A percentile compares a stretch with the other conserved stretches of the same genome.
phyloP scores from a whole-genome alignment of 1,140 invertebrate genomes.

The Panagrolaimus sp. region DNA sequence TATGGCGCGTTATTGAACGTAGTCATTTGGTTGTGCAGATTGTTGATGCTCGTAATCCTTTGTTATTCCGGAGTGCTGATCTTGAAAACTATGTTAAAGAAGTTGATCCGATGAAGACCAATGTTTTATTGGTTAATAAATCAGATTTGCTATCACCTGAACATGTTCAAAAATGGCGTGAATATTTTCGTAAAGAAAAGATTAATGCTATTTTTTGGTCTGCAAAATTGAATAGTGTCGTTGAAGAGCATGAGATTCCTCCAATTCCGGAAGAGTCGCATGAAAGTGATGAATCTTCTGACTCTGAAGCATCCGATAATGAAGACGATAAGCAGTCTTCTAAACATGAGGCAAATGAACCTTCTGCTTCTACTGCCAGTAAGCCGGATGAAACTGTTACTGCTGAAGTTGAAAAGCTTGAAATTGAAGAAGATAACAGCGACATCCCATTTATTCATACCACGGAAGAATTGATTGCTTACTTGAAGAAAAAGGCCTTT shows the following conservation, averaged over 20 bases:
- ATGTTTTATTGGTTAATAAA: slow-evolving; percentile 87
- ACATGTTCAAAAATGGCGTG: slow-evolving; percentile 78
- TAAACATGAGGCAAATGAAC: slow-evolving; percentile 26
- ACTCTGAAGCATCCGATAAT: neutral
- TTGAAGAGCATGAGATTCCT: neutral
- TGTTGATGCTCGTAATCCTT: slow-evolving; percentile 89
- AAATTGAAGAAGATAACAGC: no score
- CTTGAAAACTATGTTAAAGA: slow-evolving; percentile 87
- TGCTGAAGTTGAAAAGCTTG: slow-evolving; percentile 17
- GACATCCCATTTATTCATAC: slow-evolving; percentile 25
- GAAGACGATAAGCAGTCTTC: slow-evolving; percentile 61
- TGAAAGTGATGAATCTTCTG: slow-evolving; percentile 21
- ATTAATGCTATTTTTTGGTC: slow-evolving; percentile 73
- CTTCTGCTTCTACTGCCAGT: slow-evolving; percentile 41
- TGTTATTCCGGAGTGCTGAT: slow-evolving; percentile 86
- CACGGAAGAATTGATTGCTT: slow-evolving; percentile 33
- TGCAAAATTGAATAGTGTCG: slow-evolving; percentile 23
- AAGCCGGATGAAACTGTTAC: slow-evolving; percentile 51
- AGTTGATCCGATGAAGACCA: slow-evolving; percentile 70
- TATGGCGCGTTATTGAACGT: slow-evolving; percentile 94
- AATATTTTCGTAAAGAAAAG: slow-evolving; percentile 73
- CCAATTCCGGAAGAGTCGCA: slow-evolving; percentile 14
- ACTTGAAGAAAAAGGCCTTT: slow-evolving; percentile 30
- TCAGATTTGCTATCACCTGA: slow-evolving; percentile 80
- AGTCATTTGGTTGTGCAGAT: slow-evolving; percentile 88